Evolutionary conservation across 2,888 invertebrate genomes (phyloP).

Genomic region (Pardosa pseudoannulata): DNA sequence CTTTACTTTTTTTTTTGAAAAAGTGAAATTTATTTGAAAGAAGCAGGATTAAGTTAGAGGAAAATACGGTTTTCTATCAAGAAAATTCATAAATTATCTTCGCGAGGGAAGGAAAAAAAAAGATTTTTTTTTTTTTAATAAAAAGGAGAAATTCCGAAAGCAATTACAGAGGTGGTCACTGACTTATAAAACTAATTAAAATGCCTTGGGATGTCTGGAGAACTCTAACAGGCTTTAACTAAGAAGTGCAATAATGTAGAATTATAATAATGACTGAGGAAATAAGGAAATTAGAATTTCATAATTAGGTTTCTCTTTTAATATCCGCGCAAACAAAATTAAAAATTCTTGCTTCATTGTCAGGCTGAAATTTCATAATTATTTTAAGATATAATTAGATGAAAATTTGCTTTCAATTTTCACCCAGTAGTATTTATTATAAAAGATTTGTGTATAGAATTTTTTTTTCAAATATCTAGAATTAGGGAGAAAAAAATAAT

Average conservation of each 20-base stretch:
- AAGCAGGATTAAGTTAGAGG: not conserved
- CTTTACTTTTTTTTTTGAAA: too few relatives aligned
- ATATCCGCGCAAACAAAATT: too few relatives aligned
- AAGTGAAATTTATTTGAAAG: too few relatives aligned
- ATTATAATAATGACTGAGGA: not conserved
- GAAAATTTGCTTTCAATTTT: too few relatives aligned
- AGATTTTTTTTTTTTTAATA: too few relatives aligned
- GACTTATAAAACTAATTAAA: conserved; percentile 17
- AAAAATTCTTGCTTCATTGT: too few relatives aligned
- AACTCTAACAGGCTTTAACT: not conserved
- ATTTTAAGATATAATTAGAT: too few relatives aligned
- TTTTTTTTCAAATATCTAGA: too few relatives aligned
- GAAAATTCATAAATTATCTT: not conserved
- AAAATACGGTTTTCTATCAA: not conserved
- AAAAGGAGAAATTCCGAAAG: not conserved
- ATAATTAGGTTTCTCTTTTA: conserved; percentile 1
- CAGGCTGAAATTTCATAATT: too few relatives aligned
- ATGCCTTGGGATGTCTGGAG: not conserved
- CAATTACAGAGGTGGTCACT: conserved; percentile 4
- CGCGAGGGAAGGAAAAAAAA: not conserved
- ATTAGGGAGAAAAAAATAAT: too few relatives aligned
- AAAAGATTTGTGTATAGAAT: too few relatives aligned
- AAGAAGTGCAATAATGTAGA: not conserved
- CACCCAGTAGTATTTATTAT: too few relatives aligned
- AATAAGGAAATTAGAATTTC: not conserved